These are phyloP conservation scores for Eleutherodactylus coqui DNA, from an alignment of 2,797 vertebrate species.

Conservation along the genomic window DNA sequence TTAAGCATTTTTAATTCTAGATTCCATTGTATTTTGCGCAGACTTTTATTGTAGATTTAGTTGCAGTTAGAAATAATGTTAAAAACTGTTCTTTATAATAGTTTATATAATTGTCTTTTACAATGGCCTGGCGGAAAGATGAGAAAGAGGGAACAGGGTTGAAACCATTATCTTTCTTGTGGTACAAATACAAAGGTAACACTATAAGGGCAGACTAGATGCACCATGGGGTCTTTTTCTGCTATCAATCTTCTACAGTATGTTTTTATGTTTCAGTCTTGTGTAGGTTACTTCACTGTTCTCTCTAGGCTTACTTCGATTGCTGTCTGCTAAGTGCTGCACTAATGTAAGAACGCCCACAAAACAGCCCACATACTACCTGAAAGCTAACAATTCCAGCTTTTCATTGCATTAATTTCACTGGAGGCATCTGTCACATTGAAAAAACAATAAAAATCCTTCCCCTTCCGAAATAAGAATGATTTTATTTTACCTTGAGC, in stretches of 20 bases:
- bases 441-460: neutral
- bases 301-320: no score
- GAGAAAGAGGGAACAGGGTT: no score
- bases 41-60: neutral
- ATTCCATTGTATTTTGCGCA: neutral
- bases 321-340: neutral
- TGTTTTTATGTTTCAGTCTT: no score
- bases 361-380: neutral
- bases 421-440: neutral
- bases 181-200: no score
- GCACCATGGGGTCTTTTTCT: no score
- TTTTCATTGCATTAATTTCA: neutral
- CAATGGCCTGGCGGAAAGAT: no score
- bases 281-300: no score
- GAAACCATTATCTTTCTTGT: no score
- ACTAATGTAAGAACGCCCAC: neutral
- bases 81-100: neutral
- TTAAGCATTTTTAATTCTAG: neutral
- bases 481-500: constrained; percentile 27
- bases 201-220: no score
- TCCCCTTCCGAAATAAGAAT: neutral
- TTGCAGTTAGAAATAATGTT: neutral
- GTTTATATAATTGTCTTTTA: no score
- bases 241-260: no score
- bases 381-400: neutral